A percentile compares a stretch with the other conserved stretches of the same genome.
Evolutionary conservation across 2,888 invertebrate genomes (phyloP).

Genomic region (Trilocha varians): DNA sequence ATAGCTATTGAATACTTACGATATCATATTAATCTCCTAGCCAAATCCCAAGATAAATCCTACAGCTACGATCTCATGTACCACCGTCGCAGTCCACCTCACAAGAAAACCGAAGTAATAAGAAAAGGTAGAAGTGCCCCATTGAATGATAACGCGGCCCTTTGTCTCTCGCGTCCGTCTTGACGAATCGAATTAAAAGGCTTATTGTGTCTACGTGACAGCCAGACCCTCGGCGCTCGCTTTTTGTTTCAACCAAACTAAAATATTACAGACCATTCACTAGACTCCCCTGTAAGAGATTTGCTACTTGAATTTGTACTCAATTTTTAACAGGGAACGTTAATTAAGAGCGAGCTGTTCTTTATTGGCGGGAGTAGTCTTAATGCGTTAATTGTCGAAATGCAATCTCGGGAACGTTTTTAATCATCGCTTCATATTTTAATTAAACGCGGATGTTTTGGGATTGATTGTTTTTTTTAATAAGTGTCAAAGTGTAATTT

Average conservation of each 20-base stretch:
- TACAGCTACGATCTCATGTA: constrained; percentile 24
- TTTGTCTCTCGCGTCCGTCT: constrained; percentile 69
- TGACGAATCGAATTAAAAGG: constrained; percentile 74
- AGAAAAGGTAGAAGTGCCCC: constrained; percentile 72
- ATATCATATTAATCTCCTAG: too few species aligned
- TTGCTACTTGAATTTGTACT: constrained; percentile 72
- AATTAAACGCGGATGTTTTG: constrained; percentile 43
- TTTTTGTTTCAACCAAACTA: constrained; percentile 72
- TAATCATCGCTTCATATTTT: constrained; percentile 68
- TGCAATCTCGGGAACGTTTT: constrained; percentile 66
- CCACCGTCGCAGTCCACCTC: constrained; percentile 36
- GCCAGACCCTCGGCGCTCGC: constrained; percentile 45
- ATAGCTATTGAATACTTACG: too few species aligned
- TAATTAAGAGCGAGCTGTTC: constrained; percentile 69
- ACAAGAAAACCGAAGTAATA: constrained; percentile 67
- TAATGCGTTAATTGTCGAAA: constrained; percentile 74
- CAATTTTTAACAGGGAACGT: constrained; percentile 70
- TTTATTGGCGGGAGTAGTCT: constrained; percentile 66
- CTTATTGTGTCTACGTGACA: constrained; percentile 74
- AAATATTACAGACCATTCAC: constrained; percentile 72
- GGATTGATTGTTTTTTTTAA: constrained; percentile 6
- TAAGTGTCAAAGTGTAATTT: not conserved
- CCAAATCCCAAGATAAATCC: not conserved
- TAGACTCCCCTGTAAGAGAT: constrained; percentile 47
- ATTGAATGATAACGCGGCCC: constrained; percentile 70